A percentile compares a stretch with the other conserved stretches of the same genome.
Conservation (phyloP, 2,113 vertebrate genomes). For the Solenodon paradoxus region DNA sequence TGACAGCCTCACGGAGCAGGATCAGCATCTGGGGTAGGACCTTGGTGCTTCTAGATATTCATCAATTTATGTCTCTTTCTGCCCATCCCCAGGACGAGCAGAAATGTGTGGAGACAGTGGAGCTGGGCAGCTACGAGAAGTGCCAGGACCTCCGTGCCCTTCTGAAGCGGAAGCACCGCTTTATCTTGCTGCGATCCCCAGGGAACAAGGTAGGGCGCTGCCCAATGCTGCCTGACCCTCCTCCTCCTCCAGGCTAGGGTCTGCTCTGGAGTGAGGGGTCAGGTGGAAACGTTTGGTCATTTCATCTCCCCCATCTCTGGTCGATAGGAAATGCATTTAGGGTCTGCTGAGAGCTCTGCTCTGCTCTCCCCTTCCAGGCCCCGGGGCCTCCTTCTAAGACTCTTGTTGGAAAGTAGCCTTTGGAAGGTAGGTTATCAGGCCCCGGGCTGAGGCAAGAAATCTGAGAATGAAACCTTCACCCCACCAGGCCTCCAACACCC, state of each 20-base stretch:
- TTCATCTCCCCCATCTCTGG: neutral
- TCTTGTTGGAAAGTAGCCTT: neutral
- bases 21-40: neutral
- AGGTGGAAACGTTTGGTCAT: neutral
- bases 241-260: too few species aligned
- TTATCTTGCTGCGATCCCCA: conserved; percentile 89
- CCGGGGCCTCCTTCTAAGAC: neutral
- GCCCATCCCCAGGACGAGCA: conserved; percentile 87
- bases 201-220: conserved; percentile 91
- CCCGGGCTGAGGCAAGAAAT: neutral
- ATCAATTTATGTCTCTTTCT: neutral
- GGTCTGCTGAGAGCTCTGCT: neutral
- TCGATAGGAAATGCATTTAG: neutral
- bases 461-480: neutral
- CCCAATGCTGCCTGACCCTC: neutral
- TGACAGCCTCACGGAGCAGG: neutral
- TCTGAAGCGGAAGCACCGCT: conserved; percentile 91
- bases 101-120: conserved; percentile 91
- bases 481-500: neutral
- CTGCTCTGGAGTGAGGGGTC: too few species aligned
- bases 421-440: neutral
- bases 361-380: neutral
- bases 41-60: neutral
- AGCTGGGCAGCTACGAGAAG: conserved; percentile 93
- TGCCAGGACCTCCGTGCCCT: conserved; percentile 92